Percentiles rank a stretch among this genome's conserved stretches.
Evolutionary conservation across 2,113 vertebrate species (phyloP).

Genomic region (Theristicus caerulescens): DNA sequence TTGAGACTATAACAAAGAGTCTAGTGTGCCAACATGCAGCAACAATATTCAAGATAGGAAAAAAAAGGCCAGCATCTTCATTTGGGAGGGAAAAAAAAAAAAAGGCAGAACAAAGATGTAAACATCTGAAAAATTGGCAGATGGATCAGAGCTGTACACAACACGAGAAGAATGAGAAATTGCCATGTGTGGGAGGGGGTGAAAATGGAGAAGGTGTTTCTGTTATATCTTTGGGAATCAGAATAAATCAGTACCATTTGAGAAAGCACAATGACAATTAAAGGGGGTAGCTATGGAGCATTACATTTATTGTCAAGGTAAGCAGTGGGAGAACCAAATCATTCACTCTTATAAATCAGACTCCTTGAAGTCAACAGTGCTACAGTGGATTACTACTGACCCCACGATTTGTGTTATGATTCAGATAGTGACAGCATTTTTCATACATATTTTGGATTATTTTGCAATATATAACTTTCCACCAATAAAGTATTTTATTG

Average conservation of each 20-base stretch:
- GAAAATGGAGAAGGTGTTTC: neutral
- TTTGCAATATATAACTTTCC: neutral
- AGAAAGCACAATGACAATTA: conserved; percentile 1
- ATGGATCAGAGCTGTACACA: neutral
- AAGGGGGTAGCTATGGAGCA: neutral
- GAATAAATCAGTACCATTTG: neutral
- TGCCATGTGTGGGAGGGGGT: neutral
- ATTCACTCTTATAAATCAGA: neutral
- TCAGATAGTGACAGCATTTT: neutral
- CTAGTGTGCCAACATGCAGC: neutral
- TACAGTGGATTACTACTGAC: neutral
- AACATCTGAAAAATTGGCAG: neutral
- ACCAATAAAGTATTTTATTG: neutral
- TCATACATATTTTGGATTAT: neutral
- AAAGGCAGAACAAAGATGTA: neutral
- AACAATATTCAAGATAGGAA: neutral
- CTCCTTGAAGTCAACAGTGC: neutral
- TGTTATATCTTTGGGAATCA: neutral
- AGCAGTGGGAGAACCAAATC: neutral
- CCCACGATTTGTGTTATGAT: neutral
- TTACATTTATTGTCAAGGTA: neutral
- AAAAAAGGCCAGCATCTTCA: neutral
- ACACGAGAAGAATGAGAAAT: neutral
- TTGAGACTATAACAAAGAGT: neutral
- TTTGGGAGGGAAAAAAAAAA: neutral